Conservation (phyloP, 2,113 vertebrate genomes). For the Grammomys surdaster region DNA sequence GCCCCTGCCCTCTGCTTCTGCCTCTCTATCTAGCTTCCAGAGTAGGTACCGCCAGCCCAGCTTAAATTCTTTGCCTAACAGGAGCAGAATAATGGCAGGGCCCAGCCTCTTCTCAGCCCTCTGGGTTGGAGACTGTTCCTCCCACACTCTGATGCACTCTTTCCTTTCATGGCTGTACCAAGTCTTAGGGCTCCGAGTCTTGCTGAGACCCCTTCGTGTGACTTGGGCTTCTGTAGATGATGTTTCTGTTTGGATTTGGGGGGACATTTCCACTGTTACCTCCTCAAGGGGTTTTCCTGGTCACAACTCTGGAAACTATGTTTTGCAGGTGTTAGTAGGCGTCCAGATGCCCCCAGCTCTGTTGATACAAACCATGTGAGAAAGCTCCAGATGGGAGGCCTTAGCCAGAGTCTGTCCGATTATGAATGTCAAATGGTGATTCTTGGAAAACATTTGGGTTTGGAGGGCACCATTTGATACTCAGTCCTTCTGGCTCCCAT, state of each 20-base stretch:
- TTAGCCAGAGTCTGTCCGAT: not conserved
- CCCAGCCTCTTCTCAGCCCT: not conserved
- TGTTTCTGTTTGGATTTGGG: not conserved
- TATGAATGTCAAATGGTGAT: not conserved
- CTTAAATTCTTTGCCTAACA: not conserved
- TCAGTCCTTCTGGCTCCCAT: not conserved
- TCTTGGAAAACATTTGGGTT: constrained; percentile 10
- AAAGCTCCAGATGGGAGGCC: not conserved
- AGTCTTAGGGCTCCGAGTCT: not conserved
- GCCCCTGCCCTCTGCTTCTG: not conserved
- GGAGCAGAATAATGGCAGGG: not conserved
- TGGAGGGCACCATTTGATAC: not conserved
- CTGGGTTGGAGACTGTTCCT: not conserved
- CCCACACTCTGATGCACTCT: not conserved
- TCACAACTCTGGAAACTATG: not conserved
- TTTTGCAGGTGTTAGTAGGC: not conserved
- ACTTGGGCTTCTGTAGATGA: not conserved
- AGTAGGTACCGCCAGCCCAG: not conserved
- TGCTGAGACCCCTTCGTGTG: not conserved
- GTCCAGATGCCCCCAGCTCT: not conserved
- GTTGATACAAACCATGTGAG: not conserved
- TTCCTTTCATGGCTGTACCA: not conserved
- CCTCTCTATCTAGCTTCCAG: not conserved
- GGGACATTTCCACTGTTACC: not conserved
- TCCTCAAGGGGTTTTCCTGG: not conserved